These are phyloP conservation scores for Erythrocercus mccallii DNA, from an alignment of 2,113 vertebrate species.

Conservation along the genomic window DNA sequence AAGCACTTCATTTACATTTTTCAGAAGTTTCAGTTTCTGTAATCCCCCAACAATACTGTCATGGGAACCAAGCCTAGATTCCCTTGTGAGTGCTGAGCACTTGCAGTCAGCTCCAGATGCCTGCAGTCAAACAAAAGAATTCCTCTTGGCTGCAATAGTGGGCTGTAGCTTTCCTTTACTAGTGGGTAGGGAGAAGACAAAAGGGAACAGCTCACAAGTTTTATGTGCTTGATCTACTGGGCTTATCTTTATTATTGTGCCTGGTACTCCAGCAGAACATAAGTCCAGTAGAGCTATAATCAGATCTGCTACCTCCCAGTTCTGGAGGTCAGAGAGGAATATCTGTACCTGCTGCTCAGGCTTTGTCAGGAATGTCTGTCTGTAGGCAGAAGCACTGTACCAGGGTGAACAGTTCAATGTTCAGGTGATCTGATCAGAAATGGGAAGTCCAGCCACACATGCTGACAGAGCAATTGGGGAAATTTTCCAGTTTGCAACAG, in stretches of 20 bases:
- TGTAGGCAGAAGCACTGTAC: neutral
- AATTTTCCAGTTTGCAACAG: neutral
- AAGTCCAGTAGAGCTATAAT: neutral
- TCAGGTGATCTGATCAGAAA: neutral
- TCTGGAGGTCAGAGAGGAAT: neutral
- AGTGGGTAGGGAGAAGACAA: neutral
- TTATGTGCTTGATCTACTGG: neutral
- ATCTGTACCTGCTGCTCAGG: neutral
- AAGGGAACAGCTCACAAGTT: neutral
- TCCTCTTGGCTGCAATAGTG: neutral
- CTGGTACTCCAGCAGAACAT: neutral
- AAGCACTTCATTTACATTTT: neutral
- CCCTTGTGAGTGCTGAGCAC: neutral
- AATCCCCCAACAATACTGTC: neutral
- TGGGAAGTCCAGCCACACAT: neutral
- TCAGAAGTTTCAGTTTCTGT: neutral
- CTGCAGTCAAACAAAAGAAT: neutral
- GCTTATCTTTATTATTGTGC: neutral
- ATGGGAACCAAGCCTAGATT: neutral
- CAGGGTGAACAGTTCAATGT: neutral
- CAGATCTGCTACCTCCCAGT: neutral
- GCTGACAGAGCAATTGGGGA: neutral
- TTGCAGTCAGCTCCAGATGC: neutral
- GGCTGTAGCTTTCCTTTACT: neutral
- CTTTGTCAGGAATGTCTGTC: neutral